These are phyloP conservation scores for Brachyrhaphis roseni DNA, from an alignment of 2,797 vertebrate genomes.

Conservation along the genomic window DNA sequence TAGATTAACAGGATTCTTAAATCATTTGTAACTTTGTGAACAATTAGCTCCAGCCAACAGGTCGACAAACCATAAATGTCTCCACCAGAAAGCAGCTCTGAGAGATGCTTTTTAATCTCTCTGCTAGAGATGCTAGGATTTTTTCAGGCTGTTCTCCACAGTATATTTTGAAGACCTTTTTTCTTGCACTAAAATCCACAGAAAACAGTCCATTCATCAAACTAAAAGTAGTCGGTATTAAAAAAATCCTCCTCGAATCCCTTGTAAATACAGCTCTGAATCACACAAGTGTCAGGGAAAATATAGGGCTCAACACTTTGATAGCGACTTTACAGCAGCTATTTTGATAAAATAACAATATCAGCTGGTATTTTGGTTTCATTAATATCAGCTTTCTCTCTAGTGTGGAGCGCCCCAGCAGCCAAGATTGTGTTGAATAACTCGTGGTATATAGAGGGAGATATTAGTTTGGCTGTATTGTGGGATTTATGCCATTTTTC, in stretches of 20 bases:
- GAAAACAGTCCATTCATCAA: not conserved
- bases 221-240: not conserved
- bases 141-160: not conserved
- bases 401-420: not conserved
- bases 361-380: conserved; percentile 6
- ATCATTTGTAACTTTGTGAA: not conserved
- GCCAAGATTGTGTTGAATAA: conserved; percentile 10
- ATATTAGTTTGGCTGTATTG: conserved; percentile 21
- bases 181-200: not conserved
- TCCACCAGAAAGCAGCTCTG: not conserved
- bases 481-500: conserved; percentile 1
- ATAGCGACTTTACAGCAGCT: not conserved
- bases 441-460: not conserved
- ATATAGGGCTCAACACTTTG: not conserved
- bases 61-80: not conserved
- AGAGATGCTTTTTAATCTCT: not conserved
- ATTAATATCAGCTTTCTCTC: conserved; percentile 12
- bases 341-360: conserved; percentile 16
- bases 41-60: not conserved
- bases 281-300: not conserved
- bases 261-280: not conserved
- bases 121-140: not conserved
- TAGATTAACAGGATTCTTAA: not conserved
- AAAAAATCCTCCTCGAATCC: not conserved
- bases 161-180: not conserved